Percentiles rank a stretch among this genome's conserved stretches.
Evolutionary conservation across 1,140 invertebrate species (phyloP).

Genomic region (Akabosia matsudoensis): DNA sequence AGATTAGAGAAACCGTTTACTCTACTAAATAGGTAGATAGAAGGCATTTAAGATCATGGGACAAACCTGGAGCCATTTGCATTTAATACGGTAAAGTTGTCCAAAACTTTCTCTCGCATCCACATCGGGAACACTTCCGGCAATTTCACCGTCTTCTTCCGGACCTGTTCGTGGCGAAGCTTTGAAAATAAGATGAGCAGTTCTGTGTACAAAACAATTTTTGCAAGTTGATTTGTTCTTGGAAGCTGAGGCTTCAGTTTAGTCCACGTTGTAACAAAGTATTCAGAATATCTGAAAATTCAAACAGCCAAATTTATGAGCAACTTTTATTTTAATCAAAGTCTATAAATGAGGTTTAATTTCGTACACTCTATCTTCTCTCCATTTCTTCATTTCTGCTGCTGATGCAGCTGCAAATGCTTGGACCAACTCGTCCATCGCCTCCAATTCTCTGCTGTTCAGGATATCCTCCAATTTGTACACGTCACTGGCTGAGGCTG

Average conservation of each 20-base stretch:
- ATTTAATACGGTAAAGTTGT: slow-evolving; percentile 37
- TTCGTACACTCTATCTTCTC: slow-evolving; percentile 31
- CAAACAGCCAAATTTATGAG: background rate
- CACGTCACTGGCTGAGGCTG: slow-evolving; percentile 27
- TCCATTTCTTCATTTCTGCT: slow-evolving; percentile 33
- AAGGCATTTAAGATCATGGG: background rate
- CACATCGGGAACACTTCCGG: slow-evolving; percentile 34
- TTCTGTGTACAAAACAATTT: slow-evolving; percentile 44
- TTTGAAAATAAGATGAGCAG: slow-evolving; percentile 37
- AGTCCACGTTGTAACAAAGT: slow-evolving; percentile 36
- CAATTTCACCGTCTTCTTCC: slow-evolving; percentile 29
- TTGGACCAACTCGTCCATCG: slow-evolving; percentile 31
- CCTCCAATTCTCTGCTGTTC: slow-evolving; percentile 33
- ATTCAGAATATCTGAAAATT: slow-evolving; percentile 37
- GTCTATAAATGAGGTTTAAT: background rate
- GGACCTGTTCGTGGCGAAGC: slow-evolving; percentile 17
- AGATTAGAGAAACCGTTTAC: no score
- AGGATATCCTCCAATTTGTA: slow-evolving; percentile 41
- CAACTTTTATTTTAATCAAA: background rate
- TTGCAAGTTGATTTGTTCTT: slow-evolving; percentile 9
- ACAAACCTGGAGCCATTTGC: slow-evolving; percentile 36
- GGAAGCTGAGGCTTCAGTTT: slow-evolving; percentile 30
- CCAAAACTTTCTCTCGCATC: slow-evolving; percentile 37
- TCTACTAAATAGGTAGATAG: background rate
- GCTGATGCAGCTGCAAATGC: slow-evolving; percentile 12